These are phyloP conservation scores for Glossophaga mutica DNA, from an alignment of 2,797 vertebrate genomes.

Conservation along the genomic window DNA sequence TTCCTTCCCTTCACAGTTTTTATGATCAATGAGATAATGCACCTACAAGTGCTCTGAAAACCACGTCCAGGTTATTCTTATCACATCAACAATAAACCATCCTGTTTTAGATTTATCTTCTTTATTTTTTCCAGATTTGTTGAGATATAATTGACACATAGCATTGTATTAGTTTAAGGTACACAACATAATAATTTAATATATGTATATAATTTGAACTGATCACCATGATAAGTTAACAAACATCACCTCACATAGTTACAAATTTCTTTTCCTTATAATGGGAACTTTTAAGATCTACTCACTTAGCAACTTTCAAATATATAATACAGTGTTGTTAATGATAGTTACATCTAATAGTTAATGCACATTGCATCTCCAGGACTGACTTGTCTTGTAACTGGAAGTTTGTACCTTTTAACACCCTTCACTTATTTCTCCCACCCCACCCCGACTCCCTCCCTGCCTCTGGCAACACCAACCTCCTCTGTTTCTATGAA, in stretches of 20 bases:
- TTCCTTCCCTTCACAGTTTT: not conserved
- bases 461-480: not conserved
- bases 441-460: not conserved
- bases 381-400: not conserved
- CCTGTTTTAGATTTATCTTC: not conserved
- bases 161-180: not conserved
- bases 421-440: not conserved
- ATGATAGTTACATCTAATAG: not conserved
- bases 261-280: not conserved
- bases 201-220: not conserved
- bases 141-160: not conserved
- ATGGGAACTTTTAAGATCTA: not conserved
- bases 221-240: not conserved
- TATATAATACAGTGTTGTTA: not conserved
- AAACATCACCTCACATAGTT: not conserved
- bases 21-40: not conserved
- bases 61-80: not conserved
- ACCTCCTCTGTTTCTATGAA: not conserved
- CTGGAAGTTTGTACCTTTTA: not conserved
- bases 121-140: not conserved
- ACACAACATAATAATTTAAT: not conserved
- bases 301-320: not conserved
- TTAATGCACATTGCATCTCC: not conserved
- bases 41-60: not conserved
- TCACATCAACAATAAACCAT: not conserved